phyloP scores from a whole-genome alignment of 1,140 invertebrate species.

The Yoshiicerus persimilis region DNA sequence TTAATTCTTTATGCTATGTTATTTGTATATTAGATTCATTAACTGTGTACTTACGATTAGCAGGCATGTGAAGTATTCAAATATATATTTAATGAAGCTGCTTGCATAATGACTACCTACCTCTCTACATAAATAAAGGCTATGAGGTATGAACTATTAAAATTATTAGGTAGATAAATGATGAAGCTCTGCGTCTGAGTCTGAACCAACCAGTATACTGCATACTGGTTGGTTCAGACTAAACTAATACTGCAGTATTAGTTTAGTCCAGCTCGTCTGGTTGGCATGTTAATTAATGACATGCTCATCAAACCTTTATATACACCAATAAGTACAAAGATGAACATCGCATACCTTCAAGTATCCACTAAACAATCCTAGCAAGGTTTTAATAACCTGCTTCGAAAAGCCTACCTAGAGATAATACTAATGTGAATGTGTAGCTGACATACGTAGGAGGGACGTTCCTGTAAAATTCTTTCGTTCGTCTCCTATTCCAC shows the following conservation, averaged over 20 bases:
- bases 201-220: no score
- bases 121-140: not conserved
- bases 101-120: not conserved
- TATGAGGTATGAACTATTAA: not conserved
- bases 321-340: not conserved
- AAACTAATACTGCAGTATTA: not conserved
- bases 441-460: not conserved
- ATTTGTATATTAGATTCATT: no score
- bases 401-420: not conserved
- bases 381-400: not conserved
- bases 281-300: slow-evolving; percentile 46
- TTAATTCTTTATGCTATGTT: no score
- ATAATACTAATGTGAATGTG: not conserved
- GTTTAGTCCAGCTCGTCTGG: not conserved
- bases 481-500: not conserved
- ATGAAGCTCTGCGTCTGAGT: not conserved
- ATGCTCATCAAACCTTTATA: slow-evolving; percentile 41
- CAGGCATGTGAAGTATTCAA: not conserved
- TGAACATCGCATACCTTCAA: not conserved
- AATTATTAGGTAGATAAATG: not conserved
- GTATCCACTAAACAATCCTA: not conserved
- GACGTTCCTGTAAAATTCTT: not conserved
- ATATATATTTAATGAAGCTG: not conserved
- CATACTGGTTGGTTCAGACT: no score
- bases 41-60: not conserved